Percentiles rank a stretch among this genome's conserved stretches.
Conservation (phyloP, 2,113 vertebrate species). For the Prolemur simus region DNA sequence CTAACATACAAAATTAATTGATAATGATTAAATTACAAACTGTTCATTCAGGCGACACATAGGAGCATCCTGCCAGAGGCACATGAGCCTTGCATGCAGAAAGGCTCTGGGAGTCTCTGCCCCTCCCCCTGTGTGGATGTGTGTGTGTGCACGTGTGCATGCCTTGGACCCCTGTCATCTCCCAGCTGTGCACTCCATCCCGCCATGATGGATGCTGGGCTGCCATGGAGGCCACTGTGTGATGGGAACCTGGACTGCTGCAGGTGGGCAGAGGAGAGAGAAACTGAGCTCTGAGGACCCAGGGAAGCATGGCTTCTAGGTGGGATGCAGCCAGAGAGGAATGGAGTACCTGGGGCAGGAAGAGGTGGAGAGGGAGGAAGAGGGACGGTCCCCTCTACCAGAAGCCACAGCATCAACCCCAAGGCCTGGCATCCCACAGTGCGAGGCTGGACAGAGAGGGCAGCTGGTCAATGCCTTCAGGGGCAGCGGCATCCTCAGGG, state of each 20-base stretch:
- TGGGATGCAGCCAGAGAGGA: neutral
- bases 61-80: neutral
- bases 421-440: neutral
- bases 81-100: neutral
- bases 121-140: fast-evolving
- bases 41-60: neutral
- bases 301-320: neutral
- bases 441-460: neutral
- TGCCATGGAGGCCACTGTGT: neutral
- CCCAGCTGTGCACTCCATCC: neutral
- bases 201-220: too few relatives aligned
- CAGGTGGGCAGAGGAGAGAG: neutral
- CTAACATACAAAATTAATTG: neutral
- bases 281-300: neutral
- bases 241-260: neutral
- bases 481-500: neutral
- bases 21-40: neutral
- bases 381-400: neutral
- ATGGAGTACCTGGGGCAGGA: neutral
- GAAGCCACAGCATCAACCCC: neutral
- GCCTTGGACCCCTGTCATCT: neutral
- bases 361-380: neutral
- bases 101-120: neutral
- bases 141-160: neutral
- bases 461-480: neutral